phyloP scores from a whole-genome alignment of 2,888 invertebrate genomes.

The Marasmarcha lunaedactyla region DNA sequence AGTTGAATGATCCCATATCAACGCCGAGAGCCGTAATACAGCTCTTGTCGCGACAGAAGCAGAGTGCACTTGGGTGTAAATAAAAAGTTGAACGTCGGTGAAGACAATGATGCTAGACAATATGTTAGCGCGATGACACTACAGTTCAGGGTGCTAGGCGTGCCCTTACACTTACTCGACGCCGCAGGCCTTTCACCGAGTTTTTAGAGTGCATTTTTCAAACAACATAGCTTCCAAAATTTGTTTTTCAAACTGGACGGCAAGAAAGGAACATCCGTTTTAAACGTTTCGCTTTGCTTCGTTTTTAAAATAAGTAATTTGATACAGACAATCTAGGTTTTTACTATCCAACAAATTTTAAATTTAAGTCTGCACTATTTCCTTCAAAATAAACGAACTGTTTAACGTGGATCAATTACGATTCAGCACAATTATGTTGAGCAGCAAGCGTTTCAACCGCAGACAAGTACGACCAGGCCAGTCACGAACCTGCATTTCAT shows the following conservation, averaged over 20 bases:
- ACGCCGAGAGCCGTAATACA: conserved; percentile 63
- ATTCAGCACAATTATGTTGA: background rate
- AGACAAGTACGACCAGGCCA: background rate
- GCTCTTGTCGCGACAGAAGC: conserved; percentile 55
- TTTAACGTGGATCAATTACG: conserved; percentile 1
- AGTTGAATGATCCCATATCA: conserved; percentile 70
- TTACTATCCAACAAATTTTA: background rate
- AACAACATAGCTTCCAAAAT: too few species aligned
- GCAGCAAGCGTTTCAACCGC: background rate
- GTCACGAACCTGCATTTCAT: too few species aligned
- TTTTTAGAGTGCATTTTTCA: background rate
- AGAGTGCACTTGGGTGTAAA: conserved; percentile 67
- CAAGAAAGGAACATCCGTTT: too few species aligned
- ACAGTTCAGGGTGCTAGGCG: conserved; percentile 38
- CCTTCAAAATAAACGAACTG: background rate
- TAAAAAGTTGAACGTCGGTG: conserved; percentile 63
- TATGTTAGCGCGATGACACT: conserved; percentile 59
- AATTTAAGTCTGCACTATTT: too few species aligned
- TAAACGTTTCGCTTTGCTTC: too few species aligned
- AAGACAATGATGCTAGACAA: conserved; percentile 63
- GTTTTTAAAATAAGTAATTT: background rate
- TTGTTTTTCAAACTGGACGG: too few species aligned
- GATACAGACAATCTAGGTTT: background rate
- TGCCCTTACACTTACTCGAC: conserved; percentile 30
- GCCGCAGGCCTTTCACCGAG: background rate